Evolutionary conservation across 2,888 invertebrate genomes (phyloP).

Genomic region (Vesta saturnalis): DNA sequence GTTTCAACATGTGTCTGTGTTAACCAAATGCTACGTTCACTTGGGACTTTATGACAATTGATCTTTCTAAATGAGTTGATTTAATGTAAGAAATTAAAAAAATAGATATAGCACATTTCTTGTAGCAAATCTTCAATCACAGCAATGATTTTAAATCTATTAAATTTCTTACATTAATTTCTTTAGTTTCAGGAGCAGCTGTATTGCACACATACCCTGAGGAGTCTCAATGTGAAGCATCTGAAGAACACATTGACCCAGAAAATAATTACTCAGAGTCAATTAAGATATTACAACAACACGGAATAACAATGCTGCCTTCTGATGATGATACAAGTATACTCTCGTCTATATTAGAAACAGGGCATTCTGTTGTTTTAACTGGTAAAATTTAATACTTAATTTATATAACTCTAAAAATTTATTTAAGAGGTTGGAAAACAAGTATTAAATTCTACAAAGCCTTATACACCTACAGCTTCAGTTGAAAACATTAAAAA

Average conservation of each 20-base stretch:
- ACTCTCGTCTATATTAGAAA: slow-evolving; percentile 83
- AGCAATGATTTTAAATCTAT: neutral
- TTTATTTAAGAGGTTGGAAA: slow-evolving; percentile 75
- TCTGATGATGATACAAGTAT: slow-evolving; percentile 78
- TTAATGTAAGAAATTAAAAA: no score
- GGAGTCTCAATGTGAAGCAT: neutral
- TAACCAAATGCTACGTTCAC: no score
- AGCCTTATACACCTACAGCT: slow-evolving; percentile 57
- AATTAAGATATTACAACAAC: slow-evolving; percentile 79
- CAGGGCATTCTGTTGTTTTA: slow-evolving; percentile 85
- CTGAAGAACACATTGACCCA: neutral
- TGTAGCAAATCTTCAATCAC: neutral
- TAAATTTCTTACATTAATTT: no score
- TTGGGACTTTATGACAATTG: no score
- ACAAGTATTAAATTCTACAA: slow-evolving; percentile 72
- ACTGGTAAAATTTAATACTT: slow-evolving; percentile 66
- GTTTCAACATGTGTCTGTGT: no score
- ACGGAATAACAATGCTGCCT: slow-evolving; percentile 89
- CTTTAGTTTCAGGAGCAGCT: neutral
- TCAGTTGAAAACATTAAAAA: slow-evolving; percentile 47
- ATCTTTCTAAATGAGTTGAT: no score
- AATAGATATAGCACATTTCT: no score
- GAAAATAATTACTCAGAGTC: slow-evolving; percentile 55
- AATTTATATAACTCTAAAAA: slow-evolving; percentile 8
- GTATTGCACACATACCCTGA: neutral